These are phyloP conservation scores for Porites lobata DNA, from an alignment of 92 coral and sea anemone genomes.

Conservation along the genomic window DNA sequence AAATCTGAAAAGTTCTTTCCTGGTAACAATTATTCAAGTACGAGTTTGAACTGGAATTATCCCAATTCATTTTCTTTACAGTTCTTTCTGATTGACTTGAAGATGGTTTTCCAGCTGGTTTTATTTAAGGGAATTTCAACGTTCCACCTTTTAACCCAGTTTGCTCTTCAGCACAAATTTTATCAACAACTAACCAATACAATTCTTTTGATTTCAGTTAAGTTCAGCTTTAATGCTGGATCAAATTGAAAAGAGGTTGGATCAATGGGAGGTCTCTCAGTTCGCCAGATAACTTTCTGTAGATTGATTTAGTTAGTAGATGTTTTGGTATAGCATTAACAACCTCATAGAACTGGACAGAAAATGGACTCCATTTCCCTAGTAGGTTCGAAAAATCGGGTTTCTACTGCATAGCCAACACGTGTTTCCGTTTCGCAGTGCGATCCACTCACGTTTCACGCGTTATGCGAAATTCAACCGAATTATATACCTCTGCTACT, in stretches of 20 bases:
- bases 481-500: no score
- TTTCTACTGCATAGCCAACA: no score
- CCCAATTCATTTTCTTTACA: background rate
- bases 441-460: no score
- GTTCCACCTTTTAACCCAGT: conserved; percentile 1
- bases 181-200: background rate
- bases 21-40: background rate
- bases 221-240: background rate
- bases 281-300: no score
- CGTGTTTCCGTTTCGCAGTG: no score
- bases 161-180: background rate
- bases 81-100: background rate
- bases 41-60: background rate
- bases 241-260: background rate
- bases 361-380: no score
- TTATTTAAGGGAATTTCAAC: background rate
- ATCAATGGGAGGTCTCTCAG: no score
- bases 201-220: background rate
- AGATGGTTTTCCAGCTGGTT: background rate
- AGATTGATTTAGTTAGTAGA: no score
- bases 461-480: no score
- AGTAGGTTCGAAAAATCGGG: no score
- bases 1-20: conserved; percentile 6
- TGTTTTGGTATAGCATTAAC: no score
- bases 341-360: no score